phyloP scores from a whole-genome alignment of 2,888 invertebrate species.

The Dusona sp. region DNA sequence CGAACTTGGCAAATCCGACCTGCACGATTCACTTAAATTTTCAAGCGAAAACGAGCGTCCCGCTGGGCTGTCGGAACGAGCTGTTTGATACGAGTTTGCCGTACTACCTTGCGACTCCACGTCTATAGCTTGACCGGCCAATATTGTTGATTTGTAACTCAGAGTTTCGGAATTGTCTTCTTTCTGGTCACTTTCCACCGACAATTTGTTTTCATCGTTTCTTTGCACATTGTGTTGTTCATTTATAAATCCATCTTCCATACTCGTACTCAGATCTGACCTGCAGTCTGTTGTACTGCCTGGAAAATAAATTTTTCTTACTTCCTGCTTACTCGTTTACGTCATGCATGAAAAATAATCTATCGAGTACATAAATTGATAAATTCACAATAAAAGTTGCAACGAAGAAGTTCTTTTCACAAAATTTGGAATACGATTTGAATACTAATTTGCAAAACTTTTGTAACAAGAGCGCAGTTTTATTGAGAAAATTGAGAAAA shows the following conservation, averaged over 20 bases:
- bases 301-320: slow-evolving; percentile 8
- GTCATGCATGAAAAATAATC: too few species aligned
- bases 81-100: slow-evolving; percentile 61
- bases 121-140: slow-evolving; percentile 51
- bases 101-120: slow-evolving; percentile 41
- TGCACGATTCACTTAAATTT: slow-evolving; percentile 14
- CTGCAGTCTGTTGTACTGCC: slow-evolving; percentile 47
- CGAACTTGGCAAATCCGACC: slow-evolving; percentile 49
- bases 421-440: too few species aligned
- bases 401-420: too few species aligned
- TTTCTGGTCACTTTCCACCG: background rate
- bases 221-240: background rate
- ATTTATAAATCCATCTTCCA: background rate
- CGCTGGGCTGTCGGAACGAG: slow-evolving; percentile 9
- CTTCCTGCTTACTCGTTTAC: background rate
- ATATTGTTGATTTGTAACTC: slow-evolving; percentile 60
- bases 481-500: too few species aligned
- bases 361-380: too few species aligned
- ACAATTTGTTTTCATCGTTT: background rate
- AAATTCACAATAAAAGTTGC: too few species aligned
- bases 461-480: background rate
- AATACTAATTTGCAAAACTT: too few species aligned
- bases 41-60: background rate
- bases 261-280: slow-evolving; percentile 30
- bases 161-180: slow-evolving; percentile 40